These are phyloP conservation scores for Panorpa germanica DNA, from an alignment of 2,888 invertebrate genomes.

Conservation along the genomic window DNA sequence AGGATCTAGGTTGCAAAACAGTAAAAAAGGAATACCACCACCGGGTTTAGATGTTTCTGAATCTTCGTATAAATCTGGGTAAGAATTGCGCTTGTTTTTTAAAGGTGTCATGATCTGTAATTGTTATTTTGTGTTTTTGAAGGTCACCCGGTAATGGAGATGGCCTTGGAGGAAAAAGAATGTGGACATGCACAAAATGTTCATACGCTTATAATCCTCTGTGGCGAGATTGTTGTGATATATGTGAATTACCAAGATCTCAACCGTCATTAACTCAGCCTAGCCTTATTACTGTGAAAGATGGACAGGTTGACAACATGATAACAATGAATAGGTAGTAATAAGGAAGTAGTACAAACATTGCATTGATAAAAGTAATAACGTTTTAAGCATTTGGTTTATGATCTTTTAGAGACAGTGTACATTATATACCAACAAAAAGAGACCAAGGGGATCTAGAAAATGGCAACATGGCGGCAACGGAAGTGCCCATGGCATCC, in stretches of 20 bases:
- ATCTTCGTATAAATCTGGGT: too few species aligned
- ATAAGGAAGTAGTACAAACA: conserved; percentile 12
- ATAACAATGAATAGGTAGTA: conserved; percentile 7
- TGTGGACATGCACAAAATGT: conserved; percentile 81
- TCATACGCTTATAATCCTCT: conserved; percentile 76
- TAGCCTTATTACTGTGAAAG: conserved; percentile 45
- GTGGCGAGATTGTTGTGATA: conserved; percentile 63
- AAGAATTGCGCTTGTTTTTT: too few species aligned
- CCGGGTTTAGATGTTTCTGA: conserved; percentile 10
- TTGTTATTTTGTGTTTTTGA: too few species aligned
- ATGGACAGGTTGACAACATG: conserved; percentile 8
- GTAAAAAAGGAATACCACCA: too few species aligned
- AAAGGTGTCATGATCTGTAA: too few species aligned
- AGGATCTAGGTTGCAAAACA: too few species aligned
- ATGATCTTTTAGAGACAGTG: too few species aligned
- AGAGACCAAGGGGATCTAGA: too few species aligned
- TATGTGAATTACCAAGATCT: conserved; percentile 49
- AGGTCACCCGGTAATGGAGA: conserved; percentile 17
- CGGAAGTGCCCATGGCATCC: conserved; percentile 40
- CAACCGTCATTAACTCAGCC: conserved; percentile 42
- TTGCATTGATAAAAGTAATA: conserved; percentile 14
- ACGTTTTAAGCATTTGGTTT: background rate
- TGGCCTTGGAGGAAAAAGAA: conserved; percentile 27
- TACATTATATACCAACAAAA: too few species aligned
- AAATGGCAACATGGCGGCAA: conserved; percentile 26